Evolutionary conservation across 2,797 vertebrate genomes (phyloP).

Genomic region (Adelosebastes latens): DNA sequence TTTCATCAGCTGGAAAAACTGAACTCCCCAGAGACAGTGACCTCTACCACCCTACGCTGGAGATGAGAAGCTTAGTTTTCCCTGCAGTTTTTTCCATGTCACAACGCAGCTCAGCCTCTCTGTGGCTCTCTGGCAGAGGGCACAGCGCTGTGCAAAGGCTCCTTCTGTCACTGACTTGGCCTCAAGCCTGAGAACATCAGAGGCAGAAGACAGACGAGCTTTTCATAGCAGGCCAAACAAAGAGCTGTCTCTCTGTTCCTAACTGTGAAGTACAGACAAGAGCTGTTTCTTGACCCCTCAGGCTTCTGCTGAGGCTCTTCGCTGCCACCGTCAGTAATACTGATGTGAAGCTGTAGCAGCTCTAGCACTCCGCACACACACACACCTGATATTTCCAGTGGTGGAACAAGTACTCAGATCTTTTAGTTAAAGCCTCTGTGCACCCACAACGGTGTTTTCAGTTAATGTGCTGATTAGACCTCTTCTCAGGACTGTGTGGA

Average conservation of each 20-base stretch:
- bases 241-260: constrained; percentile 56
- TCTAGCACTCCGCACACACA: not conserved
- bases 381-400: not conserved
- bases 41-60: constrained; percentile 26
- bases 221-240: constrained; percentile 68
- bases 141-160: constrained; percentile 57
- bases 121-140: constrained; percentile 55
- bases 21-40: constrained; percentile 11
- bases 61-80: constrained; percentile 28
- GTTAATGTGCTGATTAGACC: not conserved
- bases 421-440: not conserved
- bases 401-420: not conserved
- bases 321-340: constrained; percentile 23
- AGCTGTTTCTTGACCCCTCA: constrained; percentile 40
- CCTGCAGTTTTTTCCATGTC: constrained; percentile 36
- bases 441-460: not conserved
- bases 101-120: constrained; percentile 38
- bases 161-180: constrained; percentile 69
- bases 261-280: constrained; percentile 35
- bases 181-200: constrained; percentile 66
- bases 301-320: constrained; percentile 17
- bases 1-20: constrained; percentile 55
- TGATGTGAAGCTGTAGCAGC: not conserved
- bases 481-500: not conserved
- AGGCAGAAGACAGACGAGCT: constrained; percentile 66